phyloP scores from a whole-genome alignment of 2,888 invertebrate species.

The Mycalesis mineus region DNA sequence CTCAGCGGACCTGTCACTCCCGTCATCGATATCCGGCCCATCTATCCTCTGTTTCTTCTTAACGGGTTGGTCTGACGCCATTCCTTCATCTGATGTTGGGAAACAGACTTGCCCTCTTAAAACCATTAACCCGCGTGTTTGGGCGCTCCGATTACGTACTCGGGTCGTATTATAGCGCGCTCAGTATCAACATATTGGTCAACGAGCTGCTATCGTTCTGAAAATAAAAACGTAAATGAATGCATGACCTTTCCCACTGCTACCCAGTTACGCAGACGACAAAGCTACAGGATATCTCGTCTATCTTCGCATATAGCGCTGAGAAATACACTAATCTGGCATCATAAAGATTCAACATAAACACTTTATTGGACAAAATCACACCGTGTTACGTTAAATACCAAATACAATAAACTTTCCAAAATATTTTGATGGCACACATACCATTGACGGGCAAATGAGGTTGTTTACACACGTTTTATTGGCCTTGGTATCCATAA shows the following conservation, averaged over 20 bases:
- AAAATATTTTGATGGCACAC: conserved; percentile 80
- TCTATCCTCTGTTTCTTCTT: conserved; percentile 89
- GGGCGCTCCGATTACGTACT: conserved; percentile 25
- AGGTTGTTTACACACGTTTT: conserved; percentile 60
- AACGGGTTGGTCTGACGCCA: conserved; percentile 89
- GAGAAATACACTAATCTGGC: background rate
- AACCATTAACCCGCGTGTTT: conserved; percentile 76
- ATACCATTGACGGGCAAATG: conserved; percentile 64
- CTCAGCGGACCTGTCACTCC: conserved; percentile 71
- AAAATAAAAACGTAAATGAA: conserved; percentile 64
- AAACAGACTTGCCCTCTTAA: conserved; percentile 78
- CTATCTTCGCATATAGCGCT: background rate
- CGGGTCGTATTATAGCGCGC: conserved; percentile 22
- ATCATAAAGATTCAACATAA: background rate
- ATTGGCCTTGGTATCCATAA: conserved; percentile 54
- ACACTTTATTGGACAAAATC: background rate
- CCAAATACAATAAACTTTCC: conserved; percentile 68
- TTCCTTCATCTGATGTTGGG: conserved; percentile 77
- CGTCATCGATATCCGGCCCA: conserved; percentile 79
- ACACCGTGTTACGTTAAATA: conserved; percentile 8
- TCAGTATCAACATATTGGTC: conserved; percentile 17
- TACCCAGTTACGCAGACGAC: conserved; percentile 77
- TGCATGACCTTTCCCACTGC: conserved; percentile 76
- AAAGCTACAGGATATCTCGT: conserved; percentile 56
- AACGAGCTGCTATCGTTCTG: conserved; percentile 42